Conservation (phyloP, 2,888 invertebrate genomes). For the Pollenia griseotomentosa region DNA sequence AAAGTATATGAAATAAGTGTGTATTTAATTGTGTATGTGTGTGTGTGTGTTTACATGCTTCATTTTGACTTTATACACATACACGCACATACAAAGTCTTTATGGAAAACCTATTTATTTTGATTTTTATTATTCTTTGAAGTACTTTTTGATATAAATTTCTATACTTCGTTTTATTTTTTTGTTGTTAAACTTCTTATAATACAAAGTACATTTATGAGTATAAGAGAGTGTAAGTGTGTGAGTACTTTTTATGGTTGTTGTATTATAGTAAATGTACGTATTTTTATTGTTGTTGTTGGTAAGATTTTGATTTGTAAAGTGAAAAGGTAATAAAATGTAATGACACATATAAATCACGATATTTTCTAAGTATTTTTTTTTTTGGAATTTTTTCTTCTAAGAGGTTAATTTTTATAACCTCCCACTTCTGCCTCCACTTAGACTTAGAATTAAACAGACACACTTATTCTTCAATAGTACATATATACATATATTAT, state of each 20-base stretch:
- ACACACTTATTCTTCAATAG: background rate
- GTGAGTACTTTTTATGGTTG: constrained; percentile 44
- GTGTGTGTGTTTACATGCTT: background rate
- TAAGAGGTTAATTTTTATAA: constrained; percentile 73
- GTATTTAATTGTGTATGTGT: background rate
- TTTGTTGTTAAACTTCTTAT: constrained; percentile 5
- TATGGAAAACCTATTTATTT: constrained; percentile 66
- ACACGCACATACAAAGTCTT: constrained; percentile 30
- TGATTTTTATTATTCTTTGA: constrained; percentile 59
- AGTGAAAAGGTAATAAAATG: constrained; percentile 71
- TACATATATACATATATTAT: background rate
- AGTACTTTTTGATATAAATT: constrained; percentile 71
- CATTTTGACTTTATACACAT: constrained; percentile 43
- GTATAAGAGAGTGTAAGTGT: background rate
- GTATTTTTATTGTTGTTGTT: constrained; percentile 6
- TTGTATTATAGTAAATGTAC: constrained; percentile 47
- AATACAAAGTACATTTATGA: constrained; percentile 14
- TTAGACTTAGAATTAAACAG: background rate
- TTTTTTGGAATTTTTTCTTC: background rate
- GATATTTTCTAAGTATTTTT: constrained; percentile 49
- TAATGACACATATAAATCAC: constrained; percentile 73
- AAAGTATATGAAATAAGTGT: too few species aligned
- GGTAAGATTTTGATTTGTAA: constrained; percentile 70
- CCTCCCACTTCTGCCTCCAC: constrained; percentile 18
- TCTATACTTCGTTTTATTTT: constrained; percentile 41